phyloP scores from a whole-genome alignment of 2,113 vertebrate species.

The Myotis davidii region DNA sequence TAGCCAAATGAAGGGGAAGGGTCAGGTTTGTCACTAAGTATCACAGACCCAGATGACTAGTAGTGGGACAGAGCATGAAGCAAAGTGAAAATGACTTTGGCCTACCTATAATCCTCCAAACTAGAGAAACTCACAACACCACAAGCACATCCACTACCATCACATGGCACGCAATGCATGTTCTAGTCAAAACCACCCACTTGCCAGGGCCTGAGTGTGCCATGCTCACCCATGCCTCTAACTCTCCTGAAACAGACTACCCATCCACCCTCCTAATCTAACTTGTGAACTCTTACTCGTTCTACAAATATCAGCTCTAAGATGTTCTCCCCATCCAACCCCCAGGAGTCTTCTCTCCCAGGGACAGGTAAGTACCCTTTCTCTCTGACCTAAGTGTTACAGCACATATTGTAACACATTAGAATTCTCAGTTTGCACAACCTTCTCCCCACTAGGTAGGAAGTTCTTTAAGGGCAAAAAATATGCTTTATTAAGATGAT shows the following conservation, averaged over 20 bases:
- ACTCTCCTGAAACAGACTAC: background rate
- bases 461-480: background rate
- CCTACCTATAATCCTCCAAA: background rate
- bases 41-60: background rate
- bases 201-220: background rate
- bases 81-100: background rate
- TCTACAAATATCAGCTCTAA: slow-evolving; percentile 2
- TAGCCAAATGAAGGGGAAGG: background rate
- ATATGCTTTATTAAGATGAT: background rate
- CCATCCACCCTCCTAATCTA: background rate
- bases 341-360: background rate
- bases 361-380: background rate
- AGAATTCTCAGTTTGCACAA: background rate
- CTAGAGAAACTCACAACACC: background rate
- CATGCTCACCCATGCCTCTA: background rate
- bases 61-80: background rate
- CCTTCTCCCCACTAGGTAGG: background rate
- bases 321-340: background rate
- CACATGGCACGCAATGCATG: background rate
- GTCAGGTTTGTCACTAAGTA: background rate
- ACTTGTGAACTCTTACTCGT: background rate
- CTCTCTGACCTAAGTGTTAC: background rate
- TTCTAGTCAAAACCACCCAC: background rate
- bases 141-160: background rate
- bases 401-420: background rate